These are phyloP conservation scores for Eupithecia vulgata DNA, from an alignment of 2,888 invertebrate genomes.

Conservation along the genomic window DNA sequence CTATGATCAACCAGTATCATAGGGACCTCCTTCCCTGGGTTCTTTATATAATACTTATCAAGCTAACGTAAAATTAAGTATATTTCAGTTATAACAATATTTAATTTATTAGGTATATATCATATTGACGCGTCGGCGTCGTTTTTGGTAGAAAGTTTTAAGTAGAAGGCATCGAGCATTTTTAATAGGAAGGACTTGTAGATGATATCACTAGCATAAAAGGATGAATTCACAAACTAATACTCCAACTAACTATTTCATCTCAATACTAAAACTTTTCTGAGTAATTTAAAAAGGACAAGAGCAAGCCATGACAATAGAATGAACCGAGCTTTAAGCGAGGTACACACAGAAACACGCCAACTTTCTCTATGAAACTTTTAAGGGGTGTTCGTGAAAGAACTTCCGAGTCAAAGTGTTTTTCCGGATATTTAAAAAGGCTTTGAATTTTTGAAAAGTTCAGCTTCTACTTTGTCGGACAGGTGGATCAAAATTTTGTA, in stretches of 20 bases:
- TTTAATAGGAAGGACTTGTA: background rate
- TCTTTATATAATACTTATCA: too few species aligned
- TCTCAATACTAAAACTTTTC: conserved; percentile 2
- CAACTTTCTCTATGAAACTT: conserved; percentile 71
- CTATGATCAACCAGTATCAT: too few species aligned
- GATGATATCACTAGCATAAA: background rate
- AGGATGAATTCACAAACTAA: background rate
- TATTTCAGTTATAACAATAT: too few species aligned
- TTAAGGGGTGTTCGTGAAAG: conserved; percentile 62
- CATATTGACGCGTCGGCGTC: too few species aligned
- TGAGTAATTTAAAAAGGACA: conserved; percentile 22
- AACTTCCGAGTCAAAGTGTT: conserved; percentile 50
- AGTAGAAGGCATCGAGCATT: too few species aligned
- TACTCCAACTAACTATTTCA: background rate
- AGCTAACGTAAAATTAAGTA: too few species aligned
- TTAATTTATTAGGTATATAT: too few species aligned
- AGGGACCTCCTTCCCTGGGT: too few species aligned
- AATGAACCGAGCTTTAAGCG: conserved; percentile 21
- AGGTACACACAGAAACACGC: conserved; percentile 54
- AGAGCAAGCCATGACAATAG: conserved; percentile 42
- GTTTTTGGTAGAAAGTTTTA: too few species aligned
- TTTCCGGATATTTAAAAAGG: conserved; percentile 47
- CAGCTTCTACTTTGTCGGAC: conserved; percentile 23
- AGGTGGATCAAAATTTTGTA: background rate
- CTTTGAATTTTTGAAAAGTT: conserved; percentile 44